These are phyloP conservation scores for Gnatocerus cornutus DNA, from an alignment of 2,888 invertebrate species.

Conservation along the genomic window DNA sequence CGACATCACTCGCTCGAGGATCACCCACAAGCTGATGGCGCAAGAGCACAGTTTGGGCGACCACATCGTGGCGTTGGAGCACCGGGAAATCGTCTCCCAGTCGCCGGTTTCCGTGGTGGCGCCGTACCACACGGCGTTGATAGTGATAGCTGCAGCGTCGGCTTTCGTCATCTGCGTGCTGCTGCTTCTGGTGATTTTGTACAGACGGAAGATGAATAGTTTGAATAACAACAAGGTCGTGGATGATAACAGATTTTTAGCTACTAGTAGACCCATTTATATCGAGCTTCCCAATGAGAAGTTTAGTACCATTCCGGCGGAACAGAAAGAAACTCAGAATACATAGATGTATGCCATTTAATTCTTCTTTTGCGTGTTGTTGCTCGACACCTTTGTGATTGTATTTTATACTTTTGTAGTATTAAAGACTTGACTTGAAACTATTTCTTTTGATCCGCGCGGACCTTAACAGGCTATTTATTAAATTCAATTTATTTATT, in stretches of 20 bases:
- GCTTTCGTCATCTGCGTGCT: conserved; percentile 87
- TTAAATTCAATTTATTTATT: conserved; percentile 32
- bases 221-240: conserved; percentile 73
- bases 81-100: conserved; percentile 80
- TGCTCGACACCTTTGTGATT: conserved; percentile 29
- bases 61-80: conserved; percentile 74
- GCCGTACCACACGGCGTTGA: conserved; percentile 84
- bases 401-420: conserved; percentile 28
- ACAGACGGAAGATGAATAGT: conserved; percentile 76
- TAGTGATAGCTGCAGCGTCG: conserved; percentile 85
- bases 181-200: conserved; percentile 83
- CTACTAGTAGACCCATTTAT: conserved; percentile 79
- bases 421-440: conserved; percentile 33
- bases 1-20: conserved; percentile 78
- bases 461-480: conserved; percentile 8
- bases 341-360: conserved; percentile 47
- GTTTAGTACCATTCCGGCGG: conserved; percentile 50
- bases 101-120: conserved; percentile 79
- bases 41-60: conserved; percentile 63
- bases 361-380: conserved; percentile 20
- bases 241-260: conserved; percentile 74
- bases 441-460: conserved; percentile 14
- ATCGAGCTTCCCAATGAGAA: conserved; percentile 81
- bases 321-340: conserved; percentile 41
- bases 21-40: conserved; percentile 73